A percentile compares a stretch with the other conserved stretches of the same genome.
phyloP scores from a whole-genome alignment of 2,888 invertebrate genomes.

The Mellilla xanthometata region DNA sequence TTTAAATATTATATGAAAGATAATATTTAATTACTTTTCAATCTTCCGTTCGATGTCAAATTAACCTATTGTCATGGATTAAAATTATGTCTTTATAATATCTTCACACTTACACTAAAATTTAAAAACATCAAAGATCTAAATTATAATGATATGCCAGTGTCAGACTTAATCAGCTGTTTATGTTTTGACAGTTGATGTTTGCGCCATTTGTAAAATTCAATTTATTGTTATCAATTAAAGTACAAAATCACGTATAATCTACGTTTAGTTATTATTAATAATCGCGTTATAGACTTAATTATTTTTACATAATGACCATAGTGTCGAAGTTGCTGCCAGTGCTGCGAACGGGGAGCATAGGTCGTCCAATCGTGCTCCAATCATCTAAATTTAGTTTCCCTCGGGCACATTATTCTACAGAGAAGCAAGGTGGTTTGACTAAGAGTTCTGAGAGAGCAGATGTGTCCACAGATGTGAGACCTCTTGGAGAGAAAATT shows the following conservation, averaged over 20 bases:
- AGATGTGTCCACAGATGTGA: constrained; percentile 82
- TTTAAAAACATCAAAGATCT: too few relatives aligned
- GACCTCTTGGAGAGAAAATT: constrained; percentile 88
- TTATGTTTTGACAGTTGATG: background rate
- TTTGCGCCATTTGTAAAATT: background rate
- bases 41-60: too few relatives aligned
- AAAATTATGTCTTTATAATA: too few relatives aligned
- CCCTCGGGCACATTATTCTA: constrained; percentile 50
- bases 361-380: constrained; percentile 43
- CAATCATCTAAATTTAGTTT: constrained; percentile 45
- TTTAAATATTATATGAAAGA: too few relatives aligned
- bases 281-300: too few relatives aligned
- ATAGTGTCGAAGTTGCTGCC: constrained; percentile 67
- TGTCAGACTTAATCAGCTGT: background rate
- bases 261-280: too few relatives aligned
- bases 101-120: too few relatives aligned
- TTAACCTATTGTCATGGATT: too few relatives aligned
- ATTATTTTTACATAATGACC: too few relatives aligned
- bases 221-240: too few relatives aligned
- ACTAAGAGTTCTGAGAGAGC: constrained; percentile 60
- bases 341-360: constrained; percentile 47
- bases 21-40: too few relatives aligned
- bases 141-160: background rate
- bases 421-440: constrained; percentile 54
- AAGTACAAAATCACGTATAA: too few relatives aligned